Evolutionary conservation across 1,140 invertebrate species (phyloP).

Genomic region (Gonioctena quinquepunctata): DNA sequence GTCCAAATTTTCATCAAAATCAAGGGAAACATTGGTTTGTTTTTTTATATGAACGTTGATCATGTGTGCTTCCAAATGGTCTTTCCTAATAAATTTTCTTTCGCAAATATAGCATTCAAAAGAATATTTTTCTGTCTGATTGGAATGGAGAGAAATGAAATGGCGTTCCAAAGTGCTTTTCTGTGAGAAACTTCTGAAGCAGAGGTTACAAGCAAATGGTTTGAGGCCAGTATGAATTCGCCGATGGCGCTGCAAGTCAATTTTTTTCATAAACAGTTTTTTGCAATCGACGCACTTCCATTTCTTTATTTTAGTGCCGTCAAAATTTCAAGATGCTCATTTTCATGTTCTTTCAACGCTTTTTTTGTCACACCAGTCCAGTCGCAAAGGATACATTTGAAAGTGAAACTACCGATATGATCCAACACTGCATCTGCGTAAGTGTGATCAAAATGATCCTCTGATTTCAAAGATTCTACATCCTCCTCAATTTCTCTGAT

Average conservation of each 20-base stretch:
- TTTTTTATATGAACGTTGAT: constrained; percentile 5
- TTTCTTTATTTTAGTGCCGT: not conserved
- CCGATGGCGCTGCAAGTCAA: constrained; percentile 58
- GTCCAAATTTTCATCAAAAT: not conserved
- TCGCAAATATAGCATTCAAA: constrained; percentile 12
- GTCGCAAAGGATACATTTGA: not conserved
- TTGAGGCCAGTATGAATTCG: constrained; percentile 52
- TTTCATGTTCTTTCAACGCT: constrained; percentile 4
- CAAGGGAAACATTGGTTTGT: not conserved
- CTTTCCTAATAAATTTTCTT: constrained; percentile 7
- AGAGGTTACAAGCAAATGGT: constrained; percentile 47
- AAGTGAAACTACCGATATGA: not conserved
- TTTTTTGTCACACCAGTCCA: not conserved
- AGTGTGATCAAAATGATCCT: not conserved
- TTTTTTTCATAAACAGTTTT: constrained; percentile 61
- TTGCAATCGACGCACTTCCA: constrained; percentile 57
- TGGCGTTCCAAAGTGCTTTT: constrained; percentile 63
- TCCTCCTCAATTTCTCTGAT: not conserved
- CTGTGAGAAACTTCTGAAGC: constrained; percentile 67
- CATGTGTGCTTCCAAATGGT: constrained; percentile 11
- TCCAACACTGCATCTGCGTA: not conserved
- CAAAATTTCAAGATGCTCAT: not conserved
- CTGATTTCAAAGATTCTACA: not conserved
- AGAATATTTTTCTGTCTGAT: not conserved
- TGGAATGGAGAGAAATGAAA: not conserved